Evolutionary conservation across 2,113 vertebrate species (phyloP), one percentile per base, ranked within the genome.

Genomic region (Halcyon malimbica): DNA sequence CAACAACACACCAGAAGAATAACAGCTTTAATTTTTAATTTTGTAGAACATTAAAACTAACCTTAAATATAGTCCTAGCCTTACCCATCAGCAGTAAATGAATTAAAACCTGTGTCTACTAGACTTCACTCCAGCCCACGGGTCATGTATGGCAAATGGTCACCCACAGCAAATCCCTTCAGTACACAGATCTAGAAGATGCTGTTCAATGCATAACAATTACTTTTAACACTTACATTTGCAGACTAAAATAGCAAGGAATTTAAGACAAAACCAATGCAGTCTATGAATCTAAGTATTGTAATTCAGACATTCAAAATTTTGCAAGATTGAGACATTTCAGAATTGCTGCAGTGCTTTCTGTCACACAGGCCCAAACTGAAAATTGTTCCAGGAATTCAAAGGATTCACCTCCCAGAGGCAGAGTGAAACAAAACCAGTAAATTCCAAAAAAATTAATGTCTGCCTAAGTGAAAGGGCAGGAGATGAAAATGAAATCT

Each of bases 401-500:
- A 79, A 73, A 56, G 13, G 21, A 63, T 75, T 89, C 39, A 83
- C 31, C 44, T 90, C 54, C 50, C 46, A 83, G 48, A 74, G 39
- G 20, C n/a, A 50, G 50, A 88, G 37, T 73, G 80, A 75, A 97
- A 91, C 70, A 92, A 88, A 91, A 44, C 6, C 26, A 91, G 64
- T 84, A 69, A 87, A 65, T 42, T 89, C 16, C 37, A 65, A 69
- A 93, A 82, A 26, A 51, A 53, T 42, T 64, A 65, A 41, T 68
- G 57, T 20, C 23, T 56, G 37, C 73, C n/a, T 62, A 63, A 46
- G 16, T n/a, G 17, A 39, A 64, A 83, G 11, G 44, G 37, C 42
- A 83, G 50, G 12, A 41, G 53, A 70, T 39, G 39, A 54, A 84
- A 90, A 76, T 29, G 15, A 75, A 54, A 53, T 24, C 3, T 51